A percentile compares a stretch with the other conserved stretches of the same genome.
Conservation (phyloP, 2,888 invertebrate genomes). For the Euclidia mi region DNA sequence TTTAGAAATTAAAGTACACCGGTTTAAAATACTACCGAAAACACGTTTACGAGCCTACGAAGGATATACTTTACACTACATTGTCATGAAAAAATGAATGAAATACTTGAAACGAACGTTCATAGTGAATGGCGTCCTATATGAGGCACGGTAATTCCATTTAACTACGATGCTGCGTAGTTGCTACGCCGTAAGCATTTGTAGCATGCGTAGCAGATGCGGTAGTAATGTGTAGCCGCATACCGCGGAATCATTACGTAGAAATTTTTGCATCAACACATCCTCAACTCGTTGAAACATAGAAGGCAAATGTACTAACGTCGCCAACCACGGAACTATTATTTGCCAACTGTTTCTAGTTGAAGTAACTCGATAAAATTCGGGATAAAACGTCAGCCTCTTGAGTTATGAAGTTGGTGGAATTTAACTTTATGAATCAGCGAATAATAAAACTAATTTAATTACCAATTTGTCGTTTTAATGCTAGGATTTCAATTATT, state of each 20-base stretch:
- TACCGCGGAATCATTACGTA: constrained; percentile 29
- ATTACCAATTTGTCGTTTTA: too few species aligned
- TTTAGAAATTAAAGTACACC: constrained; percentile 48
- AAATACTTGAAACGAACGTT: constrained; percentile 39
- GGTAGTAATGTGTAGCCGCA: constrained; percentile 5
- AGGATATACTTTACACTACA: background rate
- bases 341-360: constrained; percentile 37
- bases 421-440: too few species aligned
- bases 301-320: constrained; percentile 21
- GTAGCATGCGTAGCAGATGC: constrained; percentile 33
- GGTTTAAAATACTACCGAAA: constrained; percentile 52
- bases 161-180: constrained; percentile 33
- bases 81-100: constrained; percentile 20
- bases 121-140: constrained; percentile 37
- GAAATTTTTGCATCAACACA: constrained; percentile 42
- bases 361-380: constrained; percentile 44
- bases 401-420: too few species aligned
- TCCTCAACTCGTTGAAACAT: constrained; percentile 34
- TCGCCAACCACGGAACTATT: too few species aligned
- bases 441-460: constrained; percentile 37
- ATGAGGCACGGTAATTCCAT: constrained; percentile 30
- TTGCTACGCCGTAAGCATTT: constrained; percentile 45
- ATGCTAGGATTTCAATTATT: background rate
- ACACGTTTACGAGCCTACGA: constrained; percentile 38
- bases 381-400: constrained; percentile 41